phyloP scores from a whole-genome alignment of 2,113 vertebrate genomes.

The Mystacornis crossleyi region DNA sequence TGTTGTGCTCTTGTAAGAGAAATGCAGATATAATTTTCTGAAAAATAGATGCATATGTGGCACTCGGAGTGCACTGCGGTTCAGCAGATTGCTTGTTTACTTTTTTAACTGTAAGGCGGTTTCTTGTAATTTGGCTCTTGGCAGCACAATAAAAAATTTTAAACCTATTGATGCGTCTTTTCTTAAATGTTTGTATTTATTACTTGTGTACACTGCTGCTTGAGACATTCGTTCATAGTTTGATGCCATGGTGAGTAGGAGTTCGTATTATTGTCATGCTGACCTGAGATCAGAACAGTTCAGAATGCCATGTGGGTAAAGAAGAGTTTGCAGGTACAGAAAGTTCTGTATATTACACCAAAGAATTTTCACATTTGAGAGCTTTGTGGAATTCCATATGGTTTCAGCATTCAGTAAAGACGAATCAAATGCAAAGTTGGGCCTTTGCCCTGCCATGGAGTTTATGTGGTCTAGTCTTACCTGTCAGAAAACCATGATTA shows the following conservation, averaged over 20 bases:
- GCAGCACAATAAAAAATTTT: constrained; percentile 83
- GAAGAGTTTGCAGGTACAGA: not conserved
- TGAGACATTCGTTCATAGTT: not conserved
- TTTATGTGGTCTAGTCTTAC: not conserved
- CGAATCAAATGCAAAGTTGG: not conserved
- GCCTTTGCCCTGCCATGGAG: not conserved
- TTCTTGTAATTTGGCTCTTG: constrained; percentile 81
- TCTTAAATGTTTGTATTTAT: not conserved
- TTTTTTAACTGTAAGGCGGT: constrained; percentile 76
- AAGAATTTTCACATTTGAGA: not conserved
- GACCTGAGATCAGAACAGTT: not conserved
- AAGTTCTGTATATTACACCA: not conserved
- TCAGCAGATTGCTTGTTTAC: constrained; percentile 81
- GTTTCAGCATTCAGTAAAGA: not conserved
- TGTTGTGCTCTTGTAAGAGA: constrained; percentile 89
- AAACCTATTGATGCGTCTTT: not conserved
- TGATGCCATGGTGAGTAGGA: not conserved
- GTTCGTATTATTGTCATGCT: not conserved
- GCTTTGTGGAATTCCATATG: not conserved
- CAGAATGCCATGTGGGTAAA: not conserved
- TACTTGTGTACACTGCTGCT: not conserved
- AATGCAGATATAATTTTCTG: constrained; percentile 85
- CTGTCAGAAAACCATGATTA: not conserved
- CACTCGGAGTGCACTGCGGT: constrained; percentile 84
- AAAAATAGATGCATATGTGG: constrained; percentile 84